phyloP scores from a whole-genome alignment of 2,888 invertebrate genomes.

The Spilarctia lutea region DNA sequence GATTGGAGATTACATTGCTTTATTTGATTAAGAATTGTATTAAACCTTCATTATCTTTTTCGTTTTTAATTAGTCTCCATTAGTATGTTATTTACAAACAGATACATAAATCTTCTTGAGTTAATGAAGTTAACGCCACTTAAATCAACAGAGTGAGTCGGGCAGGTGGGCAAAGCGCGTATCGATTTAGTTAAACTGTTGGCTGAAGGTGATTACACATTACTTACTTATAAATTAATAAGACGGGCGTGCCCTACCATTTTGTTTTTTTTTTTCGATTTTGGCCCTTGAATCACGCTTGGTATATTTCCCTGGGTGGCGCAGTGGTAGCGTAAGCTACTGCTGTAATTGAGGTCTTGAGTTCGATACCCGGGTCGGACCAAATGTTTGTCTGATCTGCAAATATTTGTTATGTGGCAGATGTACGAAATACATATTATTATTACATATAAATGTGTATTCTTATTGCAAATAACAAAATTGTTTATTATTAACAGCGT shows the following conservation, averaged over 20 bases:
- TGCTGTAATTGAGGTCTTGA: too few species aligned
- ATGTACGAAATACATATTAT: too few species aligned
- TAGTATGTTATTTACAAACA: neutral
- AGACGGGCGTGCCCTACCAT: constrained; percentile 7
- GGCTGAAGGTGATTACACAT: constrained; percentile 39
- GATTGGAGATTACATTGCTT: neutral
- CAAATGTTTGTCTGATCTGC: too few species aligned
- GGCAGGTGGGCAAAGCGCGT: constrained; percentile 19
- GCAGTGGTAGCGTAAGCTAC: too few species aligned
- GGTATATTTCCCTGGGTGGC: too few species aligned
- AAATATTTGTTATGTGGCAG: too few species aligned
- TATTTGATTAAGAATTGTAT: neutral
- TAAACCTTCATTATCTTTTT: neutral
- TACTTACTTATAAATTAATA: constrained; percentile 35
- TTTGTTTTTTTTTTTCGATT: neutral
- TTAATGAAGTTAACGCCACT: neutral
- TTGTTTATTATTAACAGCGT: neutral
- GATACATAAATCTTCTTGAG: neutral
- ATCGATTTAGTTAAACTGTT: constrained; percentile 38
- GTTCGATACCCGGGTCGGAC: too few species aligned
- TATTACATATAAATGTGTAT: too few species aligned
- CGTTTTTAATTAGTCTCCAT: neutral
- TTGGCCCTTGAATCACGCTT: neutral
- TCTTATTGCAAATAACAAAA: neutral
- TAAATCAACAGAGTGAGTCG: constrained; percentile 1